Evolutionary conservation across 30 jellyfish, hydroid and myxozoan species (phyloP).

Genomic region (Cassiopea andromeda): DNA sequence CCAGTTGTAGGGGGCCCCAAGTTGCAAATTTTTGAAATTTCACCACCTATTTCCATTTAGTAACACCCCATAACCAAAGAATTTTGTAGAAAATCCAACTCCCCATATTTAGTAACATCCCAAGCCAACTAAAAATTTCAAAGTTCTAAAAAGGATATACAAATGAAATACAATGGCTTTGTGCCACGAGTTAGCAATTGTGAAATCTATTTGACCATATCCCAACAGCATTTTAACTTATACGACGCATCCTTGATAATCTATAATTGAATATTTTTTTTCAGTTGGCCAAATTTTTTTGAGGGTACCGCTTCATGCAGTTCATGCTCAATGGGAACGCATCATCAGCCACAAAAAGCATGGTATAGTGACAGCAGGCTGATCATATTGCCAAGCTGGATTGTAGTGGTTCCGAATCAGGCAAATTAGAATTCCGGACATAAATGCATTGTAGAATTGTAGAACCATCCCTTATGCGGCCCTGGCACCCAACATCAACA

Average conservation of each 20-base stretch:
- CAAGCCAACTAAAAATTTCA: background rate
- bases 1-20: background rate
- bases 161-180: background rate
- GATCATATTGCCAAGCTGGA: slow-evolving; percentile 26
- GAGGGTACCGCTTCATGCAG: slow-evolving; percentile 68
- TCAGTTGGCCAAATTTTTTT: slow-evolving; percentile 26
- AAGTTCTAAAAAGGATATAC: background rate
- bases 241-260: slow-evolving; percentile 21
- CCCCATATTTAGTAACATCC: background rate
- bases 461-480: slow-evolving; percentile 73
- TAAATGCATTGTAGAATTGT: slow-evolving; percentile 8
- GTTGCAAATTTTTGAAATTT: background rate
- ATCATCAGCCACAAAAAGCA: slow-evolving; percentile 57
- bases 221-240: slow-evolving; percentile 19
- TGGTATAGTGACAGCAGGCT: slow-evolving; percentile 27
- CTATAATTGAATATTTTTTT: slow-evolving; percentile 10
- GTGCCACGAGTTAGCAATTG: background rate
- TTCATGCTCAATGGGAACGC: slow-evolving; percentile 49
- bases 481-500: slow-evolving; percentile 79
- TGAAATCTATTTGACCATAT: slow-evolving; percentile 8
- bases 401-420: slow-evolving; percentile 48
- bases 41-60: background rate
- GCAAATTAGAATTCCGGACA: slow-evolving; percentile 19
- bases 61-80: background rate
- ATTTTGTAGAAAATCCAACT: background rate